Conservation (phyloP, 2,888 invertebrate genomes). For the Palloptera scutellata region DNA sequence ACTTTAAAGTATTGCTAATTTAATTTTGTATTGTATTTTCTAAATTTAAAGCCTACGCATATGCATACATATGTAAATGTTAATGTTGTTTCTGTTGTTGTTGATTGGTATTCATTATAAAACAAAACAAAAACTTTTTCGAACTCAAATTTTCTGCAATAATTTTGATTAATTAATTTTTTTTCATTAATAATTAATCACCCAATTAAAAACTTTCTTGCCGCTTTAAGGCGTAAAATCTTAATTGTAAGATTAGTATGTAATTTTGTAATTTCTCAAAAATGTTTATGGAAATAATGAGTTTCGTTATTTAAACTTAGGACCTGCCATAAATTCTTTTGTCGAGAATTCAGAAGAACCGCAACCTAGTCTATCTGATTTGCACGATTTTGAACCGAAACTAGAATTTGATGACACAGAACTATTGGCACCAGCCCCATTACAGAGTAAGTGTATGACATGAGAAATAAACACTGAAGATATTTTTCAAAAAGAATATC, state of each 20-base stretch:
- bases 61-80: no score
- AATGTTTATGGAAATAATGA: conserved; percentile 39
- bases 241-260: conserved; percentile 44
- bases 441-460: conserved; percentile 70
- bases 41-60: no score
- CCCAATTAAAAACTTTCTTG: conserved; percentile 34
- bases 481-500: not conserved
- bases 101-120: no score
- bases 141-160: no score
- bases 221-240: conserved; percentile 37
- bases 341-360: conserved; percentile 74
- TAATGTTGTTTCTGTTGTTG: no score
- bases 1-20: no score
- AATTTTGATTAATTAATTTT: conserved; percentile 12
- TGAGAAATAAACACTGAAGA: not conserved
- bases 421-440: conserved; percentile 73
- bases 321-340: conserved; percentile 61
- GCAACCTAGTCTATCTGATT: conserved; percentile 87
- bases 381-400: conserved; percentile 82
- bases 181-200: conserved; percentile 32
- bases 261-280: conserved; percentile 30
- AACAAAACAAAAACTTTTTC: no score
- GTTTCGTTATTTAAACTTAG: conserved; percentile 44
- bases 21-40: no score
- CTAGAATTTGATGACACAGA: conserved; percentile 86